Conservation (phyloP, 2,113 vertebrate genomes). For the Zapornia atra region DNA sequence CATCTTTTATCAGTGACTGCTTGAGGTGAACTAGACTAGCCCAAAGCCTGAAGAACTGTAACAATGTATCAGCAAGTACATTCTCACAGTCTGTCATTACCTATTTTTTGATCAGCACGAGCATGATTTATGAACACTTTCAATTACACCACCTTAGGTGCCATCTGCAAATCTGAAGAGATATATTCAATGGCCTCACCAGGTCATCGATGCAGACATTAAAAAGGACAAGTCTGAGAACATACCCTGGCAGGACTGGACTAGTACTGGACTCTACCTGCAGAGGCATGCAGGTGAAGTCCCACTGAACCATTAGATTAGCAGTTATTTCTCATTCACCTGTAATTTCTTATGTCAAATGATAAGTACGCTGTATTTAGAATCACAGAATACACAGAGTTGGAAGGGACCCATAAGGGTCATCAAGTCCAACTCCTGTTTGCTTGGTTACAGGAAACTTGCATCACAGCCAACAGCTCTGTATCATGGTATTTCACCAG, state of each 20-base stretch:
- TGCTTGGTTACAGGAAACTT: not conserved
- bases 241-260: not conserved
- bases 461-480: not conserved
- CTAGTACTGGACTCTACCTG: not conserved
- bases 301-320: not conserved
- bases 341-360: not conserved
- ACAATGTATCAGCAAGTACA: not conserved
- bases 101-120: not conserved
- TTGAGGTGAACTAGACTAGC: not conserved
- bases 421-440: no score
- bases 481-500: not conserved
- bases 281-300: not conserved
- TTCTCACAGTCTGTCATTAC: not conserved
- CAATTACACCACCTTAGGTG: not conserved
- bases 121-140: not conserved
- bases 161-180: not conserved
- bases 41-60: not conserved
- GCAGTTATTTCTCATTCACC: not conserved
- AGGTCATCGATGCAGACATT: not conserved
- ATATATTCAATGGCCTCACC: not conserved
- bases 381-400: no score
- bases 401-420: no score
- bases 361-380: rapidly evolving
- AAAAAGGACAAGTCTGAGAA: not conserved
- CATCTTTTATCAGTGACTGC: not conserved